Percentiles rank a stretch among this genome's conserved stretches.
Conservation (phyloP, 1,140 invertebrate species). For the Aphelenchoides fujianensis region DNA sequence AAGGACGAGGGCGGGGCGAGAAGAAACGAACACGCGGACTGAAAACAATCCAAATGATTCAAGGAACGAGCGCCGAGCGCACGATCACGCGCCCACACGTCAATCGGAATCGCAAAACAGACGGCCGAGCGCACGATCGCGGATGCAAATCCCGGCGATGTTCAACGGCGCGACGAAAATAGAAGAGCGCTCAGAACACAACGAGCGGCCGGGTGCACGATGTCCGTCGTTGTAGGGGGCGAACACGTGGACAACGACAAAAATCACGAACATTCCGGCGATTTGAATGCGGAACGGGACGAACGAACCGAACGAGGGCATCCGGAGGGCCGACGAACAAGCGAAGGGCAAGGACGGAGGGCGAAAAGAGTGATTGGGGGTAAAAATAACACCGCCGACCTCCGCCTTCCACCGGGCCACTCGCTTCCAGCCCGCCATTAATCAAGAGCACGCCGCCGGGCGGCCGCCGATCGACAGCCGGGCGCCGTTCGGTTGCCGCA, state of each 20-base stretch:
- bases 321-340: too few species aligned
- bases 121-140: neutral
- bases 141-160: neutral
- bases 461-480: neutral
- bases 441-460: neutral
- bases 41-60: too few species aligned
- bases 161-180: neutral
- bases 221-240: too few species aligned
- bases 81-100: constrained; percentile 3
- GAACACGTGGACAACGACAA: neutral
- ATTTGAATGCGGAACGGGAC: neutral
- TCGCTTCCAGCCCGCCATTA: too few species aligned
- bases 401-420: neutral
- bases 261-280: neutral
- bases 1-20: too few species aligned
- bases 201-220: neutral
- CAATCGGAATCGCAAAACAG: neutral
- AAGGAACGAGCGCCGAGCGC: too few species aligned
- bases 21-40: too few species aligned
- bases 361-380: too few species aligned
- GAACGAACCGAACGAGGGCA: neutral
- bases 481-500: too few species aligned
- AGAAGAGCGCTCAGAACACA: too few species aligned
- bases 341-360: too few species aligned
- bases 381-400: neutral